Conservation (phyloP, 1,140 invertebrate species). For the Orchestia grillus region DNA sequence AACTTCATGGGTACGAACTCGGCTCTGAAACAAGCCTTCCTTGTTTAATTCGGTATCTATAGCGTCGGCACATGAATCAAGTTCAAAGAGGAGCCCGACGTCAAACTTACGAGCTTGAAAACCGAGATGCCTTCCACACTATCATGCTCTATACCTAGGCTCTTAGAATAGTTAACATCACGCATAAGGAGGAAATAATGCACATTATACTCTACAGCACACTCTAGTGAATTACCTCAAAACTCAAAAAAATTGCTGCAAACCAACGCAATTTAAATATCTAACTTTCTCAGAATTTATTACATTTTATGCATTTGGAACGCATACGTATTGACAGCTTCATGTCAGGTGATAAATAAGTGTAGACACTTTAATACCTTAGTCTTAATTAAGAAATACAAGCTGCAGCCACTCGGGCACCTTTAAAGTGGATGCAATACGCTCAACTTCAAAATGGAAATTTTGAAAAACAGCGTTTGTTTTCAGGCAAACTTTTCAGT, state of each 20-base stretch:
- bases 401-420: neutral
- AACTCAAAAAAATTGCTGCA: neutral
- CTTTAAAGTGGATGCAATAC: neutral
- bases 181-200: too few species aligned
- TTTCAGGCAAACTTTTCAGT: neutral
- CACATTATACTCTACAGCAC: too few species aligned
- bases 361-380: neutral
- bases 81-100: too few species aligned
- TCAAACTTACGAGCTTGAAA: too few species aligned
- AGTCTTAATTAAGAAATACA: neutral
- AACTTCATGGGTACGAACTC: too few species aligned
- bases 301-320: neutral
- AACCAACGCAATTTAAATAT: neutral
- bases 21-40: too few species aligned
- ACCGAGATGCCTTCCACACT: too few species aligned
- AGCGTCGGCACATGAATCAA: too few species aligned
- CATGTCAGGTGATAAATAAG: neutral
- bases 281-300: neutral
- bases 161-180: too few species aligned
- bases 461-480: neutral
- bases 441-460: neutral
- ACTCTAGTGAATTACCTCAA: too few species aligned
- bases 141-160: too few species aligned
- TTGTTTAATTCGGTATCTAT: too few species aligned
- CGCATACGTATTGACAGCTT: neutral